Evolutionary conservation across 2,888 invertebrate genomes (phyloP).

Genomic region (Willowsia nigromaculata): DNA sequence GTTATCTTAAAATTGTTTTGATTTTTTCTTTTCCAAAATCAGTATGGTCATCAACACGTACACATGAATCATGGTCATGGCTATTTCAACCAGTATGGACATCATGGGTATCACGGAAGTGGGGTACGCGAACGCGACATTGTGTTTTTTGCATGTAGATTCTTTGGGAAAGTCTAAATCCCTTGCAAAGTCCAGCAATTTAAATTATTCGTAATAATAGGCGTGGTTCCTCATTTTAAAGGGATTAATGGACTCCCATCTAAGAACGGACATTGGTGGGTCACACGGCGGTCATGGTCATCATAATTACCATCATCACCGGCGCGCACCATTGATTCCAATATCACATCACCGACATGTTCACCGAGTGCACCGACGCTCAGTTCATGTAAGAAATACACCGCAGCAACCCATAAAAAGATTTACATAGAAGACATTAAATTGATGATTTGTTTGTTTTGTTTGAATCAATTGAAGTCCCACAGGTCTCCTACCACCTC

Average conservation of each 20-base stretch:
- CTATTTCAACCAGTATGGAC: neutral
- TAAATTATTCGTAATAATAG: too few relatives aligned
- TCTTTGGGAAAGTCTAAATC: too few relatives aligned
- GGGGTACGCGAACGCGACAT: neutral
- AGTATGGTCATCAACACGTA: neutral
- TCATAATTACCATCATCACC: conserved; percentile 48
- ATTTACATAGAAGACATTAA: too few relatives aligned
- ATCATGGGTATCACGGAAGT: neutral
- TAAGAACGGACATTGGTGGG: conserved; percentile 51
- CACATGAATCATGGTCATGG: conserved; percentile 11
- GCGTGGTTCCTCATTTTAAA: too few relatives aligned
- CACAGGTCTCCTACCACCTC: conserved; percentile 59
- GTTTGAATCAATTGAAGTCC: conserved; percentile 31
- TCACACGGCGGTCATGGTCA: too few relatives aligned
- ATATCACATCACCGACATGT: conserved; percentile 47
- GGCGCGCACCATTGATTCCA: conserved; percentile 30
- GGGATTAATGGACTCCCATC: conserved; percentile 47
- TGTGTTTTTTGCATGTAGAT: neutral
- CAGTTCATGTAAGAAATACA: conserved; percentile 53
- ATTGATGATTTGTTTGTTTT: neutral
- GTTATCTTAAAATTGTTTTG: too few relatives aligned
- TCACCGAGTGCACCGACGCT: conserved; percentile 46
- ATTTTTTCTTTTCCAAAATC: neutral
- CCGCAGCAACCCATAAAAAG: too few relatives aligned
- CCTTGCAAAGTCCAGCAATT: too few relatives aligned